phyloP scores from a whole-genome alignment of 2,113 vertebrate genomes.

The Oryzias melastigma region DNA sequence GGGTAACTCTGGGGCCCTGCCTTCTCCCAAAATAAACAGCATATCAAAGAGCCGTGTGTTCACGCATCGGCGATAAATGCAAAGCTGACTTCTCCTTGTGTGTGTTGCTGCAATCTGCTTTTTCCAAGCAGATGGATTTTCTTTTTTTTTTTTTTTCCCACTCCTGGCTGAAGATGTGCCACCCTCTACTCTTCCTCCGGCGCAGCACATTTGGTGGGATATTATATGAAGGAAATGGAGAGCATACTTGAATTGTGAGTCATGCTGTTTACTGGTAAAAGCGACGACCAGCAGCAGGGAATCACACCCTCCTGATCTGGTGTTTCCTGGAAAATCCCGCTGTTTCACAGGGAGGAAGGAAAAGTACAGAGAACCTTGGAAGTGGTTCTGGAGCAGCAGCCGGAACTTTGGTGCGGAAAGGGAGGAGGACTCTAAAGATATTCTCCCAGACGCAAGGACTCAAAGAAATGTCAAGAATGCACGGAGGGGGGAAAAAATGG shows the following conservation, averaged over 20 bases:
- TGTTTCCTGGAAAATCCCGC: constrained; percentile 82
- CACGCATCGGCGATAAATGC: constrained; percentile 48
- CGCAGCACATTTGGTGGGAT: constrained; percentile 76
- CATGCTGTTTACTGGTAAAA: constrained; percentile 83
- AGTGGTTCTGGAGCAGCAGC: constrained; percentile 58
- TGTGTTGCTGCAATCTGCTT: constrained; percentile 30
- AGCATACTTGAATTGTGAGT: constrained; percentile 78
- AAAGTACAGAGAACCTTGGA: constrained; percentile 76
- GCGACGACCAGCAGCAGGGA: constrained; percentile 73
- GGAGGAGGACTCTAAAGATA: constrained; percentile 64
- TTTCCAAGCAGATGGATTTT: constrained; percentile 37
- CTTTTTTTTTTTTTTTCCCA: constrained; percentile 2
- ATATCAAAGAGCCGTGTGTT: constrained; percentile 50
- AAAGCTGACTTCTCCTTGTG: constrained; percentile 32
- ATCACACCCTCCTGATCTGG: constrained; percentile 78
- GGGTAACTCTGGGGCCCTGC: constrained; percentile 51
- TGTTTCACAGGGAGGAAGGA: constrained; percentile 78
- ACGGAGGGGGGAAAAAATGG: constrained; percentile 15
- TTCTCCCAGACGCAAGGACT: constrained; percentile 52
- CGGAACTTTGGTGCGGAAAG: constrained; percentile 63
- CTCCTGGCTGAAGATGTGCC: constrained; percentile 9
- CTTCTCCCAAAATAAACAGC: constrained; percentile 58
- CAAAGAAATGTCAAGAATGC: constrained; percentile 72
- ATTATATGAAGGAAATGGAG: constrained; percentile 77
- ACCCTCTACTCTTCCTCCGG: constrained; percentile 64